phyloP scores from a whole-genome alignment of 1,140 invertebrate genomes.

The Helicoverpa zea region DNA sequence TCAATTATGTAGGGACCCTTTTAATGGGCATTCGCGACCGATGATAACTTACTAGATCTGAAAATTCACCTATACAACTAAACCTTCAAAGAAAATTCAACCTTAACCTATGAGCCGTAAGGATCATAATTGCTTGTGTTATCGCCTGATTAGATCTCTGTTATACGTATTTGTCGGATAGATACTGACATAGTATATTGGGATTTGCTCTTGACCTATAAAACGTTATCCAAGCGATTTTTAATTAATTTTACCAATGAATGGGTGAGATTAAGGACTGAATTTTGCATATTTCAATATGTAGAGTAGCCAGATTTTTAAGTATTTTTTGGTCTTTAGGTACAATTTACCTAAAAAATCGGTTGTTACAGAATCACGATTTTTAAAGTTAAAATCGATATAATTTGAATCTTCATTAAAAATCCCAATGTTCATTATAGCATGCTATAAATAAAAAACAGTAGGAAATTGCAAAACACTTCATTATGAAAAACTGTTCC shows the following conservation, averaged over 20 bases:
- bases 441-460: too few species aligned
- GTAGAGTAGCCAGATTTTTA: background rate
- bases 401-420: too few species aligned
- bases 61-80: constrained; percentile 37
- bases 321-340: background rate
- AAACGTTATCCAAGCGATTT: constrained; percentile 41
- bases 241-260: constrained; percentile 31
- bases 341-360: background rate
- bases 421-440: too few species aligned
- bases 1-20: constrained; percentile 42
- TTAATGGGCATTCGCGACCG: constrained; percentile 37
- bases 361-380: too few species aligned
- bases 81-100: background rate
- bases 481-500: too few species aligned
- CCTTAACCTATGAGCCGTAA: background rate
- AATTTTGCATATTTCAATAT: constrained; percentile 16
- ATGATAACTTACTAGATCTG: constrained; percentile 40
- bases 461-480: too few species aligned
- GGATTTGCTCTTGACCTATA: constrained; percentile 41
- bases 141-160: background rate
- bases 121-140: background rate
- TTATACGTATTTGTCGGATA: background rate
- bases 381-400: too few species aligned
- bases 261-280: background rate
- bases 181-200: background rate